Evolutionary conservation across 30 jellyfish, hydroid and myxozoan genomes (phyloP).

Genomic region (Clytia hemisphaerica): DNA sequence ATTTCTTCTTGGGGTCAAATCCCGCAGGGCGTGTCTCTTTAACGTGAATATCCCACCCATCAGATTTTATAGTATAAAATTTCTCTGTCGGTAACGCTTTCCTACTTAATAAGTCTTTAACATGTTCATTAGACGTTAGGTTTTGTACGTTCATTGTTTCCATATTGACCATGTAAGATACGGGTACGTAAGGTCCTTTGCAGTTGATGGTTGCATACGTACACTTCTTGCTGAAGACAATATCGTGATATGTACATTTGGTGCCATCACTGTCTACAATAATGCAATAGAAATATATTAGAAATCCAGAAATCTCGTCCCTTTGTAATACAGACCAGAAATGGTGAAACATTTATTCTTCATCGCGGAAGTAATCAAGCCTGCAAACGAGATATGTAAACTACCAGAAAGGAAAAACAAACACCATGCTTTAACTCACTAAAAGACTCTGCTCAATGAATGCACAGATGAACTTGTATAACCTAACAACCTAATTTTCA

Average conservation of each 20-base stretch:
- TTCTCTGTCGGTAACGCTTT: constrained; percentile 38
- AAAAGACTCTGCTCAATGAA: too few relatives aligned
- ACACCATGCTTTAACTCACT: too few relatives aligned
- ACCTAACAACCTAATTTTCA: too few relatives aligned
- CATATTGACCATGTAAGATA: background rate
- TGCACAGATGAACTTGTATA: too few relatives aligned
- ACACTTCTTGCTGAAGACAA: constrained; percentile 62
- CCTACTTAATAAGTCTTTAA: constrained; percentile 5
- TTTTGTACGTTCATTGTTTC: too few relatives aligned
- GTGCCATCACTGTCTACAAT: too few relatives aligned
- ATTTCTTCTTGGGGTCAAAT: constrained; percentile 37
- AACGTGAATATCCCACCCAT: constrained; percentile 55
- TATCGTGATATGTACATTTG: constrained; percentile 43
- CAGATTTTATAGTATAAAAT: constrained; percentile 43
- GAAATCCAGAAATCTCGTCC: too few relatives aligned
- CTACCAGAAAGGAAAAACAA: too few relatives aligned
- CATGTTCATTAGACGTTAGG: constrained; percentile 25
- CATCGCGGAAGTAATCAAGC: constrained; percentile 3
- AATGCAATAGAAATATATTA: too few relatives aligned
- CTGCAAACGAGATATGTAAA: too few relatives aligned
- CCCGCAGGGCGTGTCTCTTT: constrained; percentile 55
- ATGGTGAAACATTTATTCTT: too few relatives aligned
- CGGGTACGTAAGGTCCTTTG: constrained; percentile 30
- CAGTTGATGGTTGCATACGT: constrained; percentile 48
- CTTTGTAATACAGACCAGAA: too few relatives aligned